Percentiles rank a stretch among this genome's conserved stretches.
phyloP scores from a whole-genome alignment of 2,113 vertebrate genomes.

The Siphamia tubifer region DNA sequence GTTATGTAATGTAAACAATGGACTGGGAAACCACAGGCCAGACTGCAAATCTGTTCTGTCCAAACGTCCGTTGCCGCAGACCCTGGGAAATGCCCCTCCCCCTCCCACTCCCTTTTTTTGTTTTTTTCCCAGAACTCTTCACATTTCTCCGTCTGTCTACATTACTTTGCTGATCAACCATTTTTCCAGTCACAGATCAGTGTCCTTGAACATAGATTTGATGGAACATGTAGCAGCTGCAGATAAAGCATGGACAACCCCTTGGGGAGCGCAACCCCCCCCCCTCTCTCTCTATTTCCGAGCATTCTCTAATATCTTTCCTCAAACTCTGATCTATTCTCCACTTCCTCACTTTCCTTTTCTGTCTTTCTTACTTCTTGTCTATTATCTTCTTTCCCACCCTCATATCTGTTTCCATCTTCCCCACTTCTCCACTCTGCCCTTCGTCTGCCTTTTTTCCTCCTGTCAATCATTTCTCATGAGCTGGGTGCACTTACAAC shows the following conservation, averaged over 20 bases:
- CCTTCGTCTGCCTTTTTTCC: neutral
- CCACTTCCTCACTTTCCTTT: neutral
- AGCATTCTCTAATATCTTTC: constrained; percentile 40
- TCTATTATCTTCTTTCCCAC: neutral
- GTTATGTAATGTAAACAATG: constrained; percentile 1
- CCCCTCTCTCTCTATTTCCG: too few species aligned
- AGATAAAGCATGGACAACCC: constrained; percentile 43
- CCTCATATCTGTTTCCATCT: neutral
- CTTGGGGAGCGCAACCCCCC: constrained; percentile 22
- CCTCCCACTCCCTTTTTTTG: too few species aligned
- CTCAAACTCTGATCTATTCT: constrained; percentile 16
- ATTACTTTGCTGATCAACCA: constrained; percentile 28
- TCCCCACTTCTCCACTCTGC: neutral
- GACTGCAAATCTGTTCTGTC: constrained; percentile 38
- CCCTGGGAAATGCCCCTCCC: constrained; percentile 30
- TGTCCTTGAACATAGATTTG: constrained; percentile 47
- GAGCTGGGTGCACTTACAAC: neutral
- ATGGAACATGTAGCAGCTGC: constrained; percentile 35
- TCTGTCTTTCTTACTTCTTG: neutral
- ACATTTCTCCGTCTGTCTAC: constrained; percentile 25
- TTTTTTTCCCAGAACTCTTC: constrained; percentile 53
- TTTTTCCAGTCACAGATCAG: constrained; percentile 53
- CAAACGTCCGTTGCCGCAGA: constrained; percentile 8
- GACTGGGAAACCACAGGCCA: constrained; percentile 17
- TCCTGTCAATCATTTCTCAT: neutral